Evolutionary conservation across 2,797 vertebrate species (phyloP).

Genomic region (Pogonophryne albipinna): DNA sequence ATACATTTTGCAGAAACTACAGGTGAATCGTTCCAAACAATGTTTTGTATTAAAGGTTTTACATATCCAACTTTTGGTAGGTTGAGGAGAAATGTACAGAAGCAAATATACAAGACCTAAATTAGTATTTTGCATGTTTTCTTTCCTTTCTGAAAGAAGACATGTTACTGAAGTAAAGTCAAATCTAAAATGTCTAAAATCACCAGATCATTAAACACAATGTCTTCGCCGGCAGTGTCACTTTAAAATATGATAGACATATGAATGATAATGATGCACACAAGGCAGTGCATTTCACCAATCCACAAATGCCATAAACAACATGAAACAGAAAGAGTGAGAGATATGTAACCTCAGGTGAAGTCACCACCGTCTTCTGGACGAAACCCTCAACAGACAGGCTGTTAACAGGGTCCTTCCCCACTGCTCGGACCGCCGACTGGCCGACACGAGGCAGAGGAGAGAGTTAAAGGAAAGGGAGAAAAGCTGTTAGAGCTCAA

Average conservation of each 20-base stretch:
- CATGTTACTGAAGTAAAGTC: too few relatives aligned
- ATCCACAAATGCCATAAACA: conserved; percentile 25
- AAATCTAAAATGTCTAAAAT: too few relatives aligned
- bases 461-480: conserved; percentile 69
- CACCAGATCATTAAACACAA: too few relatives aligned
- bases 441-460: conserved; percentile 81
- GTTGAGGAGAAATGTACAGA: too few relatives aligned
- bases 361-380: conserved; percentile 96
- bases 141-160: too few relatives aligned
- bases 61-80: too few relatives aligned
- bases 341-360: conserved; percentile 93
- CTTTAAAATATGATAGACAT: background rate
- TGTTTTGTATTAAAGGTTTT: too few relatives aligned
- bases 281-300: conserved; percentile 22
- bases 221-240: too few relatives aligned
- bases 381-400: conserved; percentile 93
- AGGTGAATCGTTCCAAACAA: too few relatives aligned
- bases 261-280: conserved; percentile 9
- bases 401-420: conserved; percentile 90
- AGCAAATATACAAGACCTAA: too few relatives aligned
- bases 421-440: conserved; percentile 87
- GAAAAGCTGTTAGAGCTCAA: conserved; percentile 70
- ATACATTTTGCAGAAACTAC: too few relatives aligned
- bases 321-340: conserved; percentile 52
- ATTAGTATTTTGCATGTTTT: too few relatives aligned